phyloP scores from a whole-genome alignment of 2,888 invertebrate species.

The Galeopsomyia nigrocyanea region DNA sequence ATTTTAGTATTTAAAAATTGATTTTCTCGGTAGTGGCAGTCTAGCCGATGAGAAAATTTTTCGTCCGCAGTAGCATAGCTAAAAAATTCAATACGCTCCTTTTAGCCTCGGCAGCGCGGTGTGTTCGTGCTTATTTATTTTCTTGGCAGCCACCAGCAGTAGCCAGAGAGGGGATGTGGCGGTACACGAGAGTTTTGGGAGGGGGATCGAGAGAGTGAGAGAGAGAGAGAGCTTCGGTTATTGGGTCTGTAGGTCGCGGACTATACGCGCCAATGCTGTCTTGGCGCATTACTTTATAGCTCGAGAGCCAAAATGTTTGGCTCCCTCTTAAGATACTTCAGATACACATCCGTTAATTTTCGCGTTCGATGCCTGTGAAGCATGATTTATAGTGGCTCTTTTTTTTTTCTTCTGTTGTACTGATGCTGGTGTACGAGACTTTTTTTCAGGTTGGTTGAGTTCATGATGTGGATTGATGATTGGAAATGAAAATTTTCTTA shows the following conservation, averaged over 20 bases:
- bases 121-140: constrained; percentile 39
- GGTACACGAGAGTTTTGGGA: too few species aligned
- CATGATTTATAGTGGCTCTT: too few species aligned
- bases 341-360: too few species aligned
- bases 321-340: neutral
- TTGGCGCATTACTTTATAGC: constrained; percentile 16
- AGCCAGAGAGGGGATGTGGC: neutral
- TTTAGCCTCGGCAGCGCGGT: neutral
- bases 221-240: constrained; percentile 26
- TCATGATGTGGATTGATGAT: too few species aligned
- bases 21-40: too few species aligned
- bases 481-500: too few species aligned
- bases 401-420: too few species aligned
- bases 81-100: constrained; percentile 34
- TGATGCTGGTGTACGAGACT: too few species aligned
- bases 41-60: too few species aligned
- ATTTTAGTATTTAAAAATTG: too few species aligned
- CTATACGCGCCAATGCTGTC: constrained; percentile 9
- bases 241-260: constrained; percentile 43
- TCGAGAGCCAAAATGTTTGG: constrained; percentile 23
- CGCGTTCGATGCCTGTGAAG: too few species aligned
- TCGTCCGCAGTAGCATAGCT: neutral
- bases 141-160: constrained; percentile 41
- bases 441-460: too few species aligned
- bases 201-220: neutral